A percentile compares a stretch with the other conserved stretches of the same genome.
phyloP scores from a whole-genome alignment of 1,140 invertebrate genomes.

The Drosophila ogumai region DNA sequence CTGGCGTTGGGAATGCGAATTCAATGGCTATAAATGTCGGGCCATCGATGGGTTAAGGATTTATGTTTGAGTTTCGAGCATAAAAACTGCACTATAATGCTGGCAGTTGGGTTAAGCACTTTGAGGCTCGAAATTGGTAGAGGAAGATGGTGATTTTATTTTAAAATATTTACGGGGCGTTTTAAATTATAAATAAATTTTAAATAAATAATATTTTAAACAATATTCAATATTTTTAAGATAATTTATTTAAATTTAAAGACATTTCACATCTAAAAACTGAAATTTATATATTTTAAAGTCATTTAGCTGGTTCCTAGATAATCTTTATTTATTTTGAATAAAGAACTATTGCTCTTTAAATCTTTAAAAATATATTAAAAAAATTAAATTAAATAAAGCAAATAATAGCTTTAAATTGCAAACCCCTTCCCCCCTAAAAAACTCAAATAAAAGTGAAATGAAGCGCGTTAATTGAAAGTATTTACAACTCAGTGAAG shows the following conservation, averaged over 20 bases:
- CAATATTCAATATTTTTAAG: rapidly evolving
- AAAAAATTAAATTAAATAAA: not conserved
- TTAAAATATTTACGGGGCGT: not conserved
- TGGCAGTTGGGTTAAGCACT: not conserved
- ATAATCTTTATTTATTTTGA: not conserved
- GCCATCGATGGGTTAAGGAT: constrained; percentile 38
- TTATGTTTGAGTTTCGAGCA: constrained; percentile 14
- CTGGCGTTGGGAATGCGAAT: constrained; percentile 45
- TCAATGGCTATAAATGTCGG: constrained; percentile 52
- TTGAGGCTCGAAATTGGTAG: not conserved
- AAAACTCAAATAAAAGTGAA: constrained; percentile 30
- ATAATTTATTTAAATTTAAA: not conserved
- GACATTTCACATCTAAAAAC: not conserved
- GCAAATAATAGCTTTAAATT: not conserved
- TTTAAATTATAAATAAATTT: not conserved
- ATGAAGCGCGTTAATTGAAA: constrained; percentile 62
- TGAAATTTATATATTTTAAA: not conserved
- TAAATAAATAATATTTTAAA: not conserved
- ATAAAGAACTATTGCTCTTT: not conserved
- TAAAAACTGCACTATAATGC: constrained; percentile 23
- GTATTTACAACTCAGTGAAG: constrained; percentile 57
- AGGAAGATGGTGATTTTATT: not conserved
- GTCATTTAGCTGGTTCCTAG: not conserved
- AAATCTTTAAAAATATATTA: not conserved
- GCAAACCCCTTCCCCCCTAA: not conserved